Evolutionary conservation across 2,888 invertebrate genomes (phyloP), one percentile per base, ranked within the genome.

Genomic region (Tinea semifulvella): DNA sequence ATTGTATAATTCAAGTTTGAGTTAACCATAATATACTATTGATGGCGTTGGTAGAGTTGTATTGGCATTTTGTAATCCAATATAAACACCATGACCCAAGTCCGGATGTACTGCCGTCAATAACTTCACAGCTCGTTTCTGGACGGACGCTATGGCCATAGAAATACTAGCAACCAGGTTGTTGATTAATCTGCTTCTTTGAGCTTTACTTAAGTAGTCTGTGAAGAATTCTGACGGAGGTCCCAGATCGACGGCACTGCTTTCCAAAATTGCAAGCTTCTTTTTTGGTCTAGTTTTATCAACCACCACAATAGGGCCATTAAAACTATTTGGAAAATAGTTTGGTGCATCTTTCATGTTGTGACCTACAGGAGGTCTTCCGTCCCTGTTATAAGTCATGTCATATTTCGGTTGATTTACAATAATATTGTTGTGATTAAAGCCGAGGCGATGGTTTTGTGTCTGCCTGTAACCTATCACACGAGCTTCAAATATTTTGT

Each of bases 281-380:
- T 59, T 53, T 7, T 56, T 57, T 16, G 17, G 17, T 6, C 36
- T 17, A 6, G 16, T 16, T 16, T 4, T 20, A n/a, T 40, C 40
- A n/a, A 20, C 10, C 18, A 13, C 11, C 5, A 17, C 16, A n/a
- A 84, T 77, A 0, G 94, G 92, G 0, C 94, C 94, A 49, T 82
- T 73, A 67, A 94, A 96, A 52, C 92, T 92, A 75, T 96, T 96
- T 0, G 96, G 96, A 71, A 84, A 92, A 63, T 95, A 96, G 66
- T 94, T 94, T 2, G 94, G 94, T 1, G 90, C 89, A 8, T 88
- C 89, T 10, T 84, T 86, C 68, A 92, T 91, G 62, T 92, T 93
- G 54, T 87, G 84, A 20, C 77, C 69, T 25, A 84, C 75, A 31
- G 85, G 76, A 83, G 87, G 87, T 3, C 84, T 79, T 0, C 94